Base-by-base conservation (phyloP, 2,113 vertebrate genomes). In the Camarhynchus parvulus region DNA sequence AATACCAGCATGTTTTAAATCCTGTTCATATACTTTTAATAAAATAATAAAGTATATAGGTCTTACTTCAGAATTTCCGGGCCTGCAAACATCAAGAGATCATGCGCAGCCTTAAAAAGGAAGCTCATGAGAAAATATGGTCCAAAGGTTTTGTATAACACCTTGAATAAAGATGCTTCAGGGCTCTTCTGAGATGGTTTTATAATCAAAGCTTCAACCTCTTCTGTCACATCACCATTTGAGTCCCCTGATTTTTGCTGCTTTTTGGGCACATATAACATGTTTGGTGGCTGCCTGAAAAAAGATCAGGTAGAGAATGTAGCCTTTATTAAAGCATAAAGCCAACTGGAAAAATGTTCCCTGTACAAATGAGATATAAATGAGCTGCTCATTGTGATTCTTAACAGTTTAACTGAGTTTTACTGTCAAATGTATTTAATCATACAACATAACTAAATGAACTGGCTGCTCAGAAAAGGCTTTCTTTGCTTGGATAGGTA, bases 71-170 rank as follows among this genome's bases (percentile, higher is more conserved):
- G 95, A 95, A 99, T 98, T 97, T 98, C 98, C 0, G 99, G 99
- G 58, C 99, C 99, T 0, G 98, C 77, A 69, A 99, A 99, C 99
- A 99, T 99, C 96, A 99, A 98, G 77, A 99, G 82, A 90, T 99
- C 99, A 10, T 99, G 99, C 53, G 98, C 68, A 88, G 99, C 96
- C 98, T 99, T 99, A 77, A 99, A 99, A 16, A 99, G 64, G 92
- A 98, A 98, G 97, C 99, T 99, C 98, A 99, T 98, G 92, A 99
- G 97, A 95, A 99, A 99, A 96, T 99, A 99, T 2, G 99, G 99
- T 22, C 99, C 99, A 10, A 99, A 99, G 28, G 99, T 98, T 93
- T 98, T 97, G 91, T 99, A 99, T 74, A 99, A 96, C 17, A 98
- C 99, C 96, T 98, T 98, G 39, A 99, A 97, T 37, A 99, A 98